Evolutionary conservation across 2,888 invertebrate species (phyloP), one percentile per base, ranked within the genome.

Genomic region (Pomacea canaliculata): DNA sequence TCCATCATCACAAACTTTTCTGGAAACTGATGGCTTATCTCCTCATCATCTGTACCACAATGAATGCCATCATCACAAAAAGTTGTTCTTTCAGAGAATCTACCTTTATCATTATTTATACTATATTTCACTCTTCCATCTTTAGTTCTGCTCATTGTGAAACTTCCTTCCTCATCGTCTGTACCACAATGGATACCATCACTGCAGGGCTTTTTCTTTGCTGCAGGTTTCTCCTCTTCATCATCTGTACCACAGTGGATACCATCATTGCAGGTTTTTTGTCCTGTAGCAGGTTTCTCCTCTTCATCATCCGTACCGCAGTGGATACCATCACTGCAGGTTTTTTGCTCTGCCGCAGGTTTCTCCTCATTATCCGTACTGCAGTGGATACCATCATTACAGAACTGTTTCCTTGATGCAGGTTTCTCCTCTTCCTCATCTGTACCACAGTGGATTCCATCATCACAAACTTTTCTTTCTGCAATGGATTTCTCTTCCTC

Each of bases 121-220:
- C 82, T 83, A 80, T 83, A 83, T 60, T 83, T 82, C 62, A 81
- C 78, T 65, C 37, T 5, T 37, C 84, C 83, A 83, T 84, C 83
- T 10, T 73, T 75, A 78, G 82, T 77, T 13, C 71, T 72, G 68
- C 49, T 76, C 70, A 71, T 78, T 27, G 66, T n/a, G 7, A 51
- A 12, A 81, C 23, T 59, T 7, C 70, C 77, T 59, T 77, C 74
- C 66, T 77, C 74, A 77, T 77, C 73, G 23, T 77, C 77, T 60
- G 83, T 82, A 0, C 81, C 83, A 81, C 81, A 80, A 65, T 81
- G 81, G 27, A 77, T 78, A 23, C 82, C 83, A 78, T 82, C 82
- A 46, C 70, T 60, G 49, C 74, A 74, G 19, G 59, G 70, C 60
- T 76, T 75, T 56, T 72, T 76, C 23, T n/a, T 46, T 18, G 73